Percentiles rank a stretch among this genome's conserved stretches.
phyloP scores from a whole-genome alignment of 2,888 invertebrate species.

The Glaucopsyche alexis region DNA sequence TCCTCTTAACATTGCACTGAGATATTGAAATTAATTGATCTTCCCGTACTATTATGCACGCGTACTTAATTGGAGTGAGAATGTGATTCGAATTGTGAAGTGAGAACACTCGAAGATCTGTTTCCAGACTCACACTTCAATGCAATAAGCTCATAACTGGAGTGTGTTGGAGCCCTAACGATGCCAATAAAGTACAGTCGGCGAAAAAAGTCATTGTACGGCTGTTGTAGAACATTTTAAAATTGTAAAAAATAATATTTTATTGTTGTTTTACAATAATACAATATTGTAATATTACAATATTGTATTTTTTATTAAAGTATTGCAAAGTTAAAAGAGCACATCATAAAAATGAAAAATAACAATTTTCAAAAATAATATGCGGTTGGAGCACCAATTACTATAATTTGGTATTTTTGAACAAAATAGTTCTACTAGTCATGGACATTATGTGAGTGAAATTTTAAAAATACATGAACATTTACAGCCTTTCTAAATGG shows the following conservation, averaged over 20 bases:
- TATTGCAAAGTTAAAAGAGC: too few relatives aligned
- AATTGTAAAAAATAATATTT: not conserved
- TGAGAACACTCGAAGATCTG: slow-evolving; percentile 6
- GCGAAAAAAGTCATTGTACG: not conserved
- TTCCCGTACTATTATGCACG: not conserved
- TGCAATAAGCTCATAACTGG: not conserved
- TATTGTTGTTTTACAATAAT: too few relatives aligned
- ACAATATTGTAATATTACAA: too few relatives aligned
- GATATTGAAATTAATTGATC: not conserved
- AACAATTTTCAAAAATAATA: too few relatives aligned
- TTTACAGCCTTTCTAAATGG: not conserved
- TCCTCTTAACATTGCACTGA: not conserved
- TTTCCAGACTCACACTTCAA: not conserved
- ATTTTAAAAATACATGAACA: not conserved
- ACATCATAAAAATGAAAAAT: too few relatives aligned
- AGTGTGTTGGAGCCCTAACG: not conserved
- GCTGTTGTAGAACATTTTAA: not conserved
- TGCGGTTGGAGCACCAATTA: too few relatives aligned
- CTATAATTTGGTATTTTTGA: too few relatives aligned
- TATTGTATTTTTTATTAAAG: too few relatives aligned
- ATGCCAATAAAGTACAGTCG: slow-evolving; percentile 10
- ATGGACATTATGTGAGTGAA: not conserved
- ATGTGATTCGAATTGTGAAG: not conserved
- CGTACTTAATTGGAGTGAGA: not conserved
- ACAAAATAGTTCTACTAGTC: too few relatives aligned